Conservation (phyloP, 1,140 invertebrate species). For the Penaeus japonicus region DNA sequence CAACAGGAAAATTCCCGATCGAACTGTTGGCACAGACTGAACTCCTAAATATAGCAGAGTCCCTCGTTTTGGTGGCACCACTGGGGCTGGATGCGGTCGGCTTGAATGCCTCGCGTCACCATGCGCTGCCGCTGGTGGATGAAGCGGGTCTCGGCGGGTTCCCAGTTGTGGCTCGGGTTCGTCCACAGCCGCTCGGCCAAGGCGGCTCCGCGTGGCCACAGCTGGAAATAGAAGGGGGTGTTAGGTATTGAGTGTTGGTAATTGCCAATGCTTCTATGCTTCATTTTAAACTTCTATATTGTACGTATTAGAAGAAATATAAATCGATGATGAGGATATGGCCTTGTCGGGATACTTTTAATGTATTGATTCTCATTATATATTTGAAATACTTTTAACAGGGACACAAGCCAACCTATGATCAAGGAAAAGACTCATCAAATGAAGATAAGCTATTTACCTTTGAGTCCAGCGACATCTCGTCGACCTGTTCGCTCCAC, state of each 20-base stretch:
- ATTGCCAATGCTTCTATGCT: too few species aligned
- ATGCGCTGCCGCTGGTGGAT: conserved; percentile 76
- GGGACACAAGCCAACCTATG: not conserved
- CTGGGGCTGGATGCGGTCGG: conserved; percentile 78
- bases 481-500: conserved; percentile 81
- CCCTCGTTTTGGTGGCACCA: conserved; percentile 83
- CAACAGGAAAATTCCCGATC: too few species aligned
- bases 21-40: too few species aligned
- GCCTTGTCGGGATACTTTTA: too few species aligned
- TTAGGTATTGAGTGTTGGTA: too few species aligned
- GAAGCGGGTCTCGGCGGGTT: conserved; percentile 75
- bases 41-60: conserved; percentile 65
- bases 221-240: conserved; percentile 9
- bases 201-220: conserved; percentile 65
- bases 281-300: too few species aligned
- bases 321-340: too few species aligned
- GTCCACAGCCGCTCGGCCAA: conserved; percentile 81
- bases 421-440: not conserved
- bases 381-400: too few species aligned
- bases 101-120: conserved; percentile 72
- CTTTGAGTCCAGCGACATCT: conserved; percentile 33
- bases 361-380: too few species aligned
- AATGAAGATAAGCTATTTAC: not conserved
- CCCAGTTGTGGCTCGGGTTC: conserved; percentile 68
- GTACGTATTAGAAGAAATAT: too few species aligned